phyloP scores from a whole-genome alignment of 1,140 invertebrate genomes.

The Brevipalpus yothersi region DNA sequence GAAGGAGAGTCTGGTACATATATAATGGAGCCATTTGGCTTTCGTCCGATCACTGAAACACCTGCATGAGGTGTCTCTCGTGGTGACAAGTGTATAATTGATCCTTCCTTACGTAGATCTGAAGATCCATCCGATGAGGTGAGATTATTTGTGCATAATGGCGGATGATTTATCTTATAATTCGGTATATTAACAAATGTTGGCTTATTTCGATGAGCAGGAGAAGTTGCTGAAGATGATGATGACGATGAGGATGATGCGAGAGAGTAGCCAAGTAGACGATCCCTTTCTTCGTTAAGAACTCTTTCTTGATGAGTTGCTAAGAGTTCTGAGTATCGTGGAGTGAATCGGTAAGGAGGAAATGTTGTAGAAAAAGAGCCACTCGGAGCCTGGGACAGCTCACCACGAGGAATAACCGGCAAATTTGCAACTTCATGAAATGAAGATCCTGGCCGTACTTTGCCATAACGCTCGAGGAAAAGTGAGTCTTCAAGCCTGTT shows the following conservation, averaged over 20 bases:
- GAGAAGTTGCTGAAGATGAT: background rate
- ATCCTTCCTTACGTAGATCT: background rate
- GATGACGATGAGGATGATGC: background rate
- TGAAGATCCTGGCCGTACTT: slow-evolving; percentile 33
- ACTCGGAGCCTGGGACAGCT: slow-evolving; percentile 7
- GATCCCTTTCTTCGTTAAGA: background rate
- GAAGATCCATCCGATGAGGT: background rate
- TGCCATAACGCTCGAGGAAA: slow-evolving; percentile 43
- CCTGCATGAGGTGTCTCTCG: background rate
- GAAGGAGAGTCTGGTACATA: too few relatives aligned
- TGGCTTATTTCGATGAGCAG: too few relatives aligned
- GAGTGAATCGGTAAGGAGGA: background rate
- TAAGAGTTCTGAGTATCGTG: slow-evolving; percentile 1
- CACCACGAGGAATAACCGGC: slow-evolving; percentile 6
- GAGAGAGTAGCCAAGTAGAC: background rate
- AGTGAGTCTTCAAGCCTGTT: slow-evolving; percentile 43
- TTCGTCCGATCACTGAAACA: too few relatives aligned
- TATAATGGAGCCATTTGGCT: too few relatives aligned
- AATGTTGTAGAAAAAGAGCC: background rate
- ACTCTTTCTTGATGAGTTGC: slow-evolving; percentile 3
- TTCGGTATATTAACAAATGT: too few relatives aligned
- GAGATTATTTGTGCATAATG: background rate
- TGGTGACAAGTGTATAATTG: background rate
- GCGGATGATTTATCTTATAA: background rate
- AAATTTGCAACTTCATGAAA: slow-evolving; percentile 14